Evolutionary conservation across 2,888 invertebrate species (phyloP), one percentile per base, ranked within the genome.

Genomic region (Helleia helle): DNA sequence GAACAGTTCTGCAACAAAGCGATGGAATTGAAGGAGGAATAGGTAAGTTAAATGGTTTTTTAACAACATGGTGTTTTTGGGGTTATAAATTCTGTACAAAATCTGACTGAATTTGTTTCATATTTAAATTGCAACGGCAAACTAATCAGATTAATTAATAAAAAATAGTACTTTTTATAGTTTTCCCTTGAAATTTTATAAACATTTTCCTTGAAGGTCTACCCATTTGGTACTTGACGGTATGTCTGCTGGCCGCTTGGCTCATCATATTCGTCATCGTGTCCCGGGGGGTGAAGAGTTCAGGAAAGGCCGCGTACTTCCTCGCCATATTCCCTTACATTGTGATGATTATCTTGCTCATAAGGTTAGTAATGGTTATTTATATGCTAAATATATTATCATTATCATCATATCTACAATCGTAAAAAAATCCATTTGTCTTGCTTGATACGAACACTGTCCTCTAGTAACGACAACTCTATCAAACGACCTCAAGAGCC

Each of bases 271-370:
- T 91, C 54, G 58, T 90, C 3, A 90, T 93, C 26, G 89, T 93
- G 13, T 85, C 90, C 18, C 87, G 88, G 51, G 93, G 93, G 2
- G 91, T 94, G 1, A 90, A 91, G 61, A 92, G 91, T 58, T 91
- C 93, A 0, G 93, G 94, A 22, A 93, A 93, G 71, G 92, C 90
- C 0, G 90, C 96, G 0, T 96, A 96, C 67, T 93, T 96, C 70
- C 88, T 96, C 3, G 96, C 96, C 0, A 62, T 95, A 2, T 94
- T 95, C 65, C 95, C 95, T 0, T 94, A 93, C 56, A 86, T 92
- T 1, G 88, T 95, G 29, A 86, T 95, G 64, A 67, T 93, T 28
- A 89, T 90, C 17, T 75, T 95, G 39, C 84, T 95, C 2, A 87
- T 93, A 40, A 87, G 84, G 76, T 83, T 44, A 52, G 57, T 42